Evolutionary conservation across 2,113 vertebrate species (phyloP).

Genomic region (Corythaixoides concolor): DNA sequence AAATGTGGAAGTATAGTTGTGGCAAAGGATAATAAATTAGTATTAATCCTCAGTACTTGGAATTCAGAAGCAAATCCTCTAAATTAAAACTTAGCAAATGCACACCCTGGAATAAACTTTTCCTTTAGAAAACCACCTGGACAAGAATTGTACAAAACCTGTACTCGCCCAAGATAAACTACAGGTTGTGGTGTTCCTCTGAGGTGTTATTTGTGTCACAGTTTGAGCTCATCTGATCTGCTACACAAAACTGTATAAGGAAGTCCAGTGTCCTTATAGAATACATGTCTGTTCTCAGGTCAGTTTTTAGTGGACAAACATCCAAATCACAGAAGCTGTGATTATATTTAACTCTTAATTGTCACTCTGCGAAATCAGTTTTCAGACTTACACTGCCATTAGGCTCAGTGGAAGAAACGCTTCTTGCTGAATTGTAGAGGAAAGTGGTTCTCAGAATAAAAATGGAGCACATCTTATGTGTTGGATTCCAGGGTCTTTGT

Average conservation of each 20-base stretch:
- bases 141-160: not conserved
- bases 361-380: not conserved
- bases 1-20: not conserved
- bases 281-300: not conserved
- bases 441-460: not conserved
- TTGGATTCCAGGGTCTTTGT: not conserved
- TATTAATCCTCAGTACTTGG: not conserved
- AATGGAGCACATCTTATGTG: not conserved
- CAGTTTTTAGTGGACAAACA: not conserved
- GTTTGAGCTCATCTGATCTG: not conserved
- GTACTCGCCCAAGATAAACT: not conserved
- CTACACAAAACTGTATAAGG: not conserved
- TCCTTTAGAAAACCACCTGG: not conserved
- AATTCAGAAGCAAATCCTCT: not conserved
- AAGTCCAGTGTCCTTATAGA: not conserved
- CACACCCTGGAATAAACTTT: not conserved
- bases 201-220: not conserved
- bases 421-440: not conserved
- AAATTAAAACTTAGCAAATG: not conserved
- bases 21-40: not conserved
- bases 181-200: not conserved
- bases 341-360: not conserved
- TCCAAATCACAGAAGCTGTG: not conserved
- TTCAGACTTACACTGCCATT: not conserved
- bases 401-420: not conserved